Conservation (phyloP, 2,888 invertebrate genomes). For the Drosophila maculinotata region DNA sequence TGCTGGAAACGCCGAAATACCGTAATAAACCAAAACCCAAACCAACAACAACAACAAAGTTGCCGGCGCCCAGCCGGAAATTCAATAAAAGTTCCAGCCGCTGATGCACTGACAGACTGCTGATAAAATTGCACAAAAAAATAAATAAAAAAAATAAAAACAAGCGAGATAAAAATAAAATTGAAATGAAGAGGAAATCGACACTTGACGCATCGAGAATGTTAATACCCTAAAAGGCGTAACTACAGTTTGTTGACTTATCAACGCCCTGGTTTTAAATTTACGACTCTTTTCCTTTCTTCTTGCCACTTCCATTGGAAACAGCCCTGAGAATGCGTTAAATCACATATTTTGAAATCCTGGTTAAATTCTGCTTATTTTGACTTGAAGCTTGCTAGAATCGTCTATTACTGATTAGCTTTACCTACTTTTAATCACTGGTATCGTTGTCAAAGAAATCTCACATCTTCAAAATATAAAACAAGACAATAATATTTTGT, state of each 20-base stretch:
- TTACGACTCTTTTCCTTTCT: neutral
- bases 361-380: too few relatives aligned
- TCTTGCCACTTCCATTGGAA: too few relatives aligned
- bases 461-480: neutral
- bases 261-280: neutral
- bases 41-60: constrained; percentile 43
- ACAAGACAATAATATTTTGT: constrained; percentile 20
- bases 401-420: too few relatives aligned
- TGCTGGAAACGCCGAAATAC: constrained; percentile 41
- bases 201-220: constrained; percentile 24
- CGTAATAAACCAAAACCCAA: constrained; percentile 64
- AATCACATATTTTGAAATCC: too few relatives aligned
- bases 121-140: constrained; percentile 62
- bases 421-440: too few relatives aligned
- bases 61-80: constrained; percentile 67
- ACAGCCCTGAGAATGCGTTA: too few relatives aligned
- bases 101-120: constrained; percentile 71
- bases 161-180: constrained; percentile 49
- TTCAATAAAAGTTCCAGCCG: constrained; percentile 80
- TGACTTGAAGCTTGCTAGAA: too few relatives aligned
- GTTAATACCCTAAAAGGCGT: constrained; percentile 47
- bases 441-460: neutral
- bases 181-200: constrained; percentile 32
- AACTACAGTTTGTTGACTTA: neutral
- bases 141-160: constrained; percentile 14